These are phyloP conservation scores for Chelon auratus DNA, from an alignment of 2,797 vertebrate genomes.

Conservation along the genomic window DNA sequence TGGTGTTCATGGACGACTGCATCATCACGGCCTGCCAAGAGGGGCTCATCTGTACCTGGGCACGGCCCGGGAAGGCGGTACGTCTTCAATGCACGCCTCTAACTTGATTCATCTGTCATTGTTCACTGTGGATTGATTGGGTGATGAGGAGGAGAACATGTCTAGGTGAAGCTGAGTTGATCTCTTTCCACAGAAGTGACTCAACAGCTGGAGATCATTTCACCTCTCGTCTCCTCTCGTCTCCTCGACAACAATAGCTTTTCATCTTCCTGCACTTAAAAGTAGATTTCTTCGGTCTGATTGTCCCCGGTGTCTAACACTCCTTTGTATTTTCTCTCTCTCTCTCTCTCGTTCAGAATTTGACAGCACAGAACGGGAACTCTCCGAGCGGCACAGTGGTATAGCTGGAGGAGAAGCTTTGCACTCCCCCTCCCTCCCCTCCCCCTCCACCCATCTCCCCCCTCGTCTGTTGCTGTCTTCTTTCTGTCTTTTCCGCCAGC, in stretches of 20 bases:
- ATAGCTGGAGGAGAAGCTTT: conserved; percentile 81
- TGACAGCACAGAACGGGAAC: conserved; percentile 90
- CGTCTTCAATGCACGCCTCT: conserved; percentile 51
- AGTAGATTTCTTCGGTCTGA: neutral
- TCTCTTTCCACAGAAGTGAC: neutral
- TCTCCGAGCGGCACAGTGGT: conserved; percentile 93
- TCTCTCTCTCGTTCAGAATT: conserved; percentile 68
- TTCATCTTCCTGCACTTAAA: neutral
- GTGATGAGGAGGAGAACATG: too few relatives aligned
- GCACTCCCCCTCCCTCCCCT: conserved; percentile 46
- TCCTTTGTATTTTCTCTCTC: conserved; percentile 25
- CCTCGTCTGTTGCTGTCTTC: neutral
- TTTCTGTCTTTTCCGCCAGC: neutral
- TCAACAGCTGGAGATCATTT: conserved; percentile 19
- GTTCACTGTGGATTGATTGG: too few relatives aligned
- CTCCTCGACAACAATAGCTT: neutral
- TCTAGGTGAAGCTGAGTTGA: neutral
- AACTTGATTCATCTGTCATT: too few relatives aligned
- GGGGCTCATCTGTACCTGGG: conserved; percentile 95
- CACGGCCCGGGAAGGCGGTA: conserved; percentile 90
- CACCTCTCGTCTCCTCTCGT: neutral
- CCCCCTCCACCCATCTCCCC: conserved; percentile 28
- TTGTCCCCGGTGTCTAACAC: conserved; percentile 23
- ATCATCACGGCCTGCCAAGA: conserved; percentile 95
- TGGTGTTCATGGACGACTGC: conserved; percentile 95